phyloP scores from a whole-genome alignment of 2,888 invertebrate genomes.

The Andricus quercusramuli region DNA sequence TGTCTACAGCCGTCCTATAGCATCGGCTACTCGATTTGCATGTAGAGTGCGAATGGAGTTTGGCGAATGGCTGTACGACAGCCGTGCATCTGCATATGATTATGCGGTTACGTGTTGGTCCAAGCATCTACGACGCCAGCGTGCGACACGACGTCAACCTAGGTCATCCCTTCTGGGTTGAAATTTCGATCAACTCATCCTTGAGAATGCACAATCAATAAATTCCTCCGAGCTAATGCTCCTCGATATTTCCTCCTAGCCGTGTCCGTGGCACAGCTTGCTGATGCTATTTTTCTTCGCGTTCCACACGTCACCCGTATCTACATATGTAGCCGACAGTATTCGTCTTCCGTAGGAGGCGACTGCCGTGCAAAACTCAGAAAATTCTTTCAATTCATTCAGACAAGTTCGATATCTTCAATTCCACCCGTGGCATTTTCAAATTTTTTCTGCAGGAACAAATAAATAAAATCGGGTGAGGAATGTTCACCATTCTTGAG shows the following conservation, averaged over 20 bases:
- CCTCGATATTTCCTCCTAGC: conserved; percentile 5
- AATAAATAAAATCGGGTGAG: background rate
- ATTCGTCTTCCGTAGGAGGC: conserved; percentile 20
- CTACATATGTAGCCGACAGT: conserved; percentile 31
- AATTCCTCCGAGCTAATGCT: conserved; percentile 29
- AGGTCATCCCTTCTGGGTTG: conserved; percentile 6
- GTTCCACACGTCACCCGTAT: conserved; percentile 19
- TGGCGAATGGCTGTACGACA: conserved; percentile 60
- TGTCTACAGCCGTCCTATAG: conserved; percentile 21
- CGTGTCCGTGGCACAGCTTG: conserved; percentile 16
- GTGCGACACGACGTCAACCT: conserved; percentile 4
- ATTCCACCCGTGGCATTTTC: conserved; percentile 13
- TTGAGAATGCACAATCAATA: conserved; percentile 37
- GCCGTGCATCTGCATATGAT: conserved; percentile 70
- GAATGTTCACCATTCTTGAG: background rate
- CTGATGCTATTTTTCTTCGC: conserved; percentile 29
- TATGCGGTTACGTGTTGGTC: conserved; percentile 68
- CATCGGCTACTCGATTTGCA: conserved; percentile 64
- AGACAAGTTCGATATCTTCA: conserved; percentile 16
- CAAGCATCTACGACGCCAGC: conserved; percentile 62
- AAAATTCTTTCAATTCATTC: conserved; percentile 27
- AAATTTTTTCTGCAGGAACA: background rate
- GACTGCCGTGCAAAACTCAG: conserved; percentile 7
- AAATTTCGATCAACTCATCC: conserved; percentile 14
- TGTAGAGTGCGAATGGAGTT: conserved; percentile 70